These are phyloP conservation scores for Esperia sulphurella DNA, from an alignment of 2,888 invertebrate species.

Conservation along the genomic window DNA sequence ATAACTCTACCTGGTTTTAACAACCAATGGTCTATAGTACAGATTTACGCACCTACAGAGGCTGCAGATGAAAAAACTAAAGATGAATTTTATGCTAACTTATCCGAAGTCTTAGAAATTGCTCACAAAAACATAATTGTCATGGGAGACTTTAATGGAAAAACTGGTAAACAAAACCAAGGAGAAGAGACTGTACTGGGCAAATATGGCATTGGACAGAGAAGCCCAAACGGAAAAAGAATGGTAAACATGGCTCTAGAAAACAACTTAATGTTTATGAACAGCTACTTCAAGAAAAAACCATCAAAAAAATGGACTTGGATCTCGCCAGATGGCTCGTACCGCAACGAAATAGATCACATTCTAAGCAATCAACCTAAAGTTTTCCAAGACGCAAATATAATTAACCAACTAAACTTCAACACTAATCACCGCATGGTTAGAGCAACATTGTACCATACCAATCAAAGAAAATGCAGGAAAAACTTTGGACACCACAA, in stretches of 20 bases:
- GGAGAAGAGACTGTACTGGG: slow-evolving; percentile 14
- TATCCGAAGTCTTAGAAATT: slow-evolving; percentile 6
- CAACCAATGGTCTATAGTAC: slow-evolving; percentile 4
- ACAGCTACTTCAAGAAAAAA: slow-evolving; percentile 14
- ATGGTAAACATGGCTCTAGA: slow-evolving; percentile 13
- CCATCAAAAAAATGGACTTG: slow-evolving; percentile 18
- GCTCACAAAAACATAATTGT: too few relatives aligned
- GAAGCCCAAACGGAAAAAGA: slow-evolving; percentile 19
- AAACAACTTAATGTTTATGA: slow-evolving; percentile 17
- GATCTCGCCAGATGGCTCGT: slow-evolving; percentile 16
- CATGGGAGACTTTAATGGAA: too few relatives aligned
- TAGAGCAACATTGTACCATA: too few relatives aligned
- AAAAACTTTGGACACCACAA: too few relatives aligned
- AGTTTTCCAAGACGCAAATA: slow-evolving; percentile 1
- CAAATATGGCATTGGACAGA: slow-evolving; percentile 12
- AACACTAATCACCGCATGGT: too few relatives aligned
- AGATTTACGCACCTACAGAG: slow-evolving; percentile 15
- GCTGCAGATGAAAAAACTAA: slow-evolving; percentile 5
- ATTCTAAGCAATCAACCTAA: slow-evolving; percentile 13
- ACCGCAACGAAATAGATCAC: slow-evolving; percentile 20
- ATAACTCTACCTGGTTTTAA: neutral
- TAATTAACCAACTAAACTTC: neutral
- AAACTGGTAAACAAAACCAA: slow-evolving; percentile 12
- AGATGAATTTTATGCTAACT: slow-evolving; percentile 8
- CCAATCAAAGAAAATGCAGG: too few relatives aligned